Base-by-base conservation (phyloP, 2,888 invertebrate genomes). In the Archips xylosteana region DNA sequence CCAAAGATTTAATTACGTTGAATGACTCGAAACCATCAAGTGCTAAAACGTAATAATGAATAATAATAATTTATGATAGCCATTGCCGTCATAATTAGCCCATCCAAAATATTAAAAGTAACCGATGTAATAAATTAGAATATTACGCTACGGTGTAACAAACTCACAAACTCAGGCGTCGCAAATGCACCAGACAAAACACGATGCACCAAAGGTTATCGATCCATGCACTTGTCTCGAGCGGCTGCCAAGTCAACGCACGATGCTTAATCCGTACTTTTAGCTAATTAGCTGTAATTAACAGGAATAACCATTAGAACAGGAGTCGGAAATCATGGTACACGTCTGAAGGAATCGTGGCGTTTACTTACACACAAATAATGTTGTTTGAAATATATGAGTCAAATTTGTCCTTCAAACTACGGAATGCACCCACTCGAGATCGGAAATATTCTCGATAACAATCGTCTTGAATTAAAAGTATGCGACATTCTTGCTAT, bases 151-250 rank as follows among this genome's bases (percentile, higher is more conserved):
- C 65, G 54, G 74, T 74, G 76, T 73, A 51, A 77, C 49, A 42
- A 15, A 49, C 64, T 12, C 39, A 74, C 77, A 75, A 76, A 32
- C 42, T 62, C 68, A 39, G 63, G 68, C 73, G 59, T 59, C 63
- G 69, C 76, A 70, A 71, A 69, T 75, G 76, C 78, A 77, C 76
- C 80, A 83, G 84, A 82, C 83, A 79, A 83, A 82, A 84, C 83
- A 84, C 79, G 78, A 76, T 62, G 62, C 61, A 59, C 74, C 64
- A 80, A 78, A 80, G 79, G 79, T 80, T 78, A 76, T 76, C 70
- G 75, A 70, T 78, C 81, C 80, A 75, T 83, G 83, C 80, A 80
- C 79, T 76, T 75, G 75, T 76, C 71, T 74, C 75, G 79, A 79
- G 78, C 76, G 70, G 61, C 65, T 51, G 68, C 78, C 80, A 81